Base-by-base conservation (phyloP, 2,888 invertebrate genomes). In the Cheilosia soror region DNA sequence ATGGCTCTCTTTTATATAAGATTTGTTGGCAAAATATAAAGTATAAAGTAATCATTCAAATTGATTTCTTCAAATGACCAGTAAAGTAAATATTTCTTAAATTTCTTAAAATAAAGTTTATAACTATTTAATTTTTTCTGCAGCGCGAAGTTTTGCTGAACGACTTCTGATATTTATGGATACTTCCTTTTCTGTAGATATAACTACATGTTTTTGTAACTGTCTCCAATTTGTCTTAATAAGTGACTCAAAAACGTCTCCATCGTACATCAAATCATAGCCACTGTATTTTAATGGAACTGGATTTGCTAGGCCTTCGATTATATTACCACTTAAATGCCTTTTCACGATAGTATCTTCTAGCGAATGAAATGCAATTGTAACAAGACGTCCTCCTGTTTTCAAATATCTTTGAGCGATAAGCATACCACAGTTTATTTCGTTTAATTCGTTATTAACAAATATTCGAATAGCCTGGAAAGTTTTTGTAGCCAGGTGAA, bases 391-490 rank as follows among this genome's bases (percentile, higher is more conserved):
- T 0, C 98, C 98, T 44, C 95, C 95, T 0, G 95, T 92, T 92
- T 96, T 97, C 27, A 99, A 93, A 89, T 95, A 96, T 89, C 94
- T 94, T 85, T 95, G 94, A 0, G 98, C 96, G 71, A 98, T 89
- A 29, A 96, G 91, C 92, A 99, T 94, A 0, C 95, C 98, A 91
- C 96, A 97, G 93, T 98, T 97, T 1, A 99, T 94, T 93, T 99
- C 98, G 91, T 99, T 99, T 0, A 99, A 93, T 93, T 99, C 99
- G 91, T 99, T 97, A 90, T 99, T 99, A 0, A 99, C 97, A 92
- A 99, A 98, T 89, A 99, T 98, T 81, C 99, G 94, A 83, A 99
- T 91, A 0, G 98, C 98, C 93, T 98, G 95, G 93, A 99, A 99
- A 0, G 97, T 95, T 93, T 97, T 98, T 0, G 98, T 98, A 0